Evolutionary conservation across 53 echinoderm and acorn worm genomes (phyloP).

Genomic region (Pentamera pediparva): DNA sequence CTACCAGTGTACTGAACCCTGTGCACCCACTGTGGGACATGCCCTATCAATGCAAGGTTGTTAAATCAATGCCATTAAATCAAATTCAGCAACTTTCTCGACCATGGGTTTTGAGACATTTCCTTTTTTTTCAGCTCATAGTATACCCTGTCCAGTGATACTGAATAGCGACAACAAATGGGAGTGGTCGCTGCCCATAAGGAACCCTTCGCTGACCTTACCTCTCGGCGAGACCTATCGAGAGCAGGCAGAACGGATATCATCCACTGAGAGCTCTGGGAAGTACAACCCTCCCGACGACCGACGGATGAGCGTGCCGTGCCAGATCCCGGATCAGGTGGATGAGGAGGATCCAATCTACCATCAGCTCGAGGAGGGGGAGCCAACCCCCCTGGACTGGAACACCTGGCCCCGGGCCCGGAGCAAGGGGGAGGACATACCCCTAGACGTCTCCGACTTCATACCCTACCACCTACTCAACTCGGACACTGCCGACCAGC

Average conservation of each 20-base stretch:
- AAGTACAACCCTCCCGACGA: conserved; percentile 3
- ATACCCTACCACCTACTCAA: conserved; percentile 21
- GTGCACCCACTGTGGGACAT: too few species aligned
- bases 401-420: conserved; percentile 23
- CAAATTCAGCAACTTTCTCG: background rate
- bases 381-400: background rate
- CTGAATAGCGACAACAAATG: conserved; percentile 5
- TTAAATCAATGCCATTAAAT: background rate
- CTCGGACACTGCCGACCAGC: conserved; percentile 2
- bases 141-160: conserved; percentile 23
- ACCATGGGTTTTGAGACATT: background rate
- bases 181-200: conserved; percentile 32
- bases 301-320: conserved; percentile 9
- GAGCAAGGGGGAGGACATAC: background rate
- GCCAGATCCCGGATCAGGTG: conserved; percentile 3
- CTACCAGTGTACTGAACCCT: too few species aligned
- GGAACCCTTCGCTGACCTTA: background rate
- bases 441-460: conserved; percentile 20
- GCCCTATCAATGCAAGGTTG: too few species aligned
- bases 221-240: background rate
- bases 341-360: background rate
- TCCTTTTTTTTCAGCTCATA: conserved; percentile 21
- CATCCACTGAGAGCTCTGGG: background rate
- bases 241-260: background rate
- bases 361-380: background rate